These are phyloP conservation scores for Ommatoiulus sabulosus DNA, from an alignment of 2,888 invertebrate genomes.

Conservation along the genomic window DNA sequence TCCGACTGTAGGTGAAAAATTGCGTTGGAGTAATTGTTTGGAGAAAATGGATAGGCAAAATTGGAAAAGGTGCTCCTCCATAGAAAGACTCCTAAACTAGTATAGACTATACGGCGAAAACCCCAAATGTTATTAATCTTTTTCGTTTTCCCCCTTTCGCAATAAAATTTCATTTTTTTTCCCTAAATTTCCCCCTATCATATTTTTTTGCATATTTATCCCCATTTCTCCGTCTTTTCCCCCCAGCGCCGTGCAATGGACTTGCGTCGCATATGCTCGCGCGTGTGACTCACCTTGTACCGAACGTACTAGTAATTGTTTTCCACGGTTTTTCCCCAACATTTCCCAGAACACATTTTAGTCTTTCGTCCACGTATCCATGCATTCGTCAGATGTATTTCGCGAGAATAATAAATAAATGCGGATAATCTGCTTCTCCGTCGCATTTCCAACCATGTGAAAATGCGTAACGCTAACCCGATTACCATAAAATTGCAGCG, in stretches of 20 bases:
- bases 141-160: not conserved
- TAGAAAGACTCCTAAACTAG: too few species aligned
- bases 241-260: not conserved
- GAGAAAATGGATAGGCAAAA: too few species aligned
- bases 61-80: too few species aligned
- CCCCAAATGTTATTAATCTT: not conserved
- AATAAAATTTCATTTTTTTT: not conserved
- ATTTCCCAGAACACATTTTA: not conserved
- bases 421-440: not conserved
- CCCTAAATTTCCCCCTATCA: not conserved
- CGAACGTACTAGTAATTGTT: not conserved
- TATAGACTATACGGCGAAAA: too few species aligned
- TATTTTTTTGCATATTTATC: not conserved
- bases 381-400: not conserved
- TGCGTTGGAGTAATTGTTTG: too few species aligned
- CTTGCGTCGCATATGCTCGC: not conserved
- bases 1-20: too few species aligned
- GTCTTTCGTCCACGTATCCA: not conserved
- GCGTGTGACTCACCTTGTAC: not conserved
- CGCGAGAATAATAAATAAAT: not conserved
- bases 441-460: not conserved
- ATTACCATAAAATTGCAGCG: not conserved
- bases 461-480: not conserved
- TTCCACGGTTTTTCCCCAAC: not conserved
- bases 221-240: constrained; percentile 5